Evolutionary conservation across 1,140 invertebrate species (phyloP).

Genomic region (Monochamus saltuarius): DNA sequence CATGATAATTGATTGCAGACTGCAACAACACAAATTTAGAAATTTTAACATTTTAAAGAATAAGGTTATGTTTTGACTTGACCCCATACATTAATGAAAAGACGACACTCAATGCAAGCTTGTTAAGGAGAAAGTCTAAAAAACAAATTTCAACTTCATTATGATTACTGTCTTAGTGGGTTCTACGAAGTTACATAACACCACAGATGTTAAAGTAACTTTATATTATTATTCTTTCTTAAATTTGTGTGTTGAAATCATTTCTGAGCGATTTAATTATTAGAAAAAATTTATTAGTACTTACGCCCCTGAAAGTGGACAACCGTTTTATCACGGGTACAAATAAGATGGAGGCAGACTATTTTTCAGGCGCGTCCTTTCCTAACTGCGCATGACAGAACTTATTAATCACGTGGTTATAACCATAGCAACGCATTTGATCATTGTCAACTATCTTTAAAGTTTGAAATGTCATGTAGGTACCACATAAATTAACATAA

Average conservation of each 20-base stretch:
- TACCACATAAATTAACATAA: not conserved
- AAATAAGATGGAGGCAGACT: constrained; percentile 45
- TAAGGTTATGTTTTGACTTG: not conserved
- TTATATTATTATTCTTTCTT: no score
- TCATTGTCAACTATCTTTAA: constrained; percentile 20
- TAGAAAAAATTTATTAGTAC: constrained; percentile 23
- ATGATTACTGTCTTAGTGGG: no score
- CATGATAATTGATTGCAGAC: no score
- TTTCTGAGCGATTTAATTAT: not conserved
- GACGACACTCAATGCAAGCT: constrained; percentile 15
- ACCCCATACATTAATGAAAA: constrained; percentile 3
- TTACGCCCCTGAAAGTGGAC: constrained; percentile 46
- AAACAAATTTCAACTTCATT: no score
- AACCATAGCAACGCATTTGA: constrained; percentile 19
- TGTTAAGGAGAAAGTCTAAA: not conserved
- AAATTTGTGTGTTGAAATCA: no score
- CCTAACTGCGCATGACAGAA: constrained; percentile 12
- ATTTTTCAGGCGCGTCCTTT: constrained; percentile 46
- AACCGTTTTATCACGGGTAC: constrained; percentile 45
- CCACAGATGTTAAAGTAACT: no score
- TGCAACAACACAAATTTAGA: not conserved
- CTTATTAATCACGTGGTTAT: not conserved
- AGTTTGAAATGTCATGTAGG: not conserved
- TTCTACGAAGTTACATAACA: not conserved
- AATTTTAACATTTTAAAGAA: not conserved